phyloP scores from a whole-genome alignment of 2,888 invertebrate genomes.

The Timandra comae region DNA sequence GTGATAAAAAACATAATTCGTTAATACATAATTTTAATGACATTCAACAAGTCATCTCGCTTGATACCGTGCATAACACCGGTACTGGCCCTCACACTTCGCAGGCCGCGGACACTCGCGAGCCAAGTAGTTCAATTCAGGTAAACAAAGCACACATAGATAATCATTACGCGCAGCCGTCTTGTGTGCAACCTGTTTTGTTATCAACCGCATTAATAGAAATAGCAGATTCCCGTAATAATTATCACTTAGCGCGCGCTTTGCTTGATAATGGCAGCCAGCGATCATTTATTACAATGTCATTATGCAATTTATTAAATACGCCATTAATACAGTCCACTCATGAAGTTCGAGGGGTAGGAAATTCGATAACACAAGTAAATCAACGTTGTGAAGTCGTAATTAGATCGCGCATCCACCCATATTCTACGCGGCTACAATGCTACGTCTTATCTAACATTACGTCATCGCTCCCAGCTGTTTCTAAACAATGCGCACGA shows the following conservation, averaged over 20 bases:
- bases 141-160: too few relatives aligned
- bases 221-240: background rate
- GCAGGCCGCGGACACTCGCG: too few relatives aligned
- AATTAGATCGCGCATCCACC: background rate
- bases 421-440: background rate
- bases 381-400: background rate
- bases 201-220: background rate
- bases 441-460: background rate
- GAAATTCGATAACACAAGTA: background rate
- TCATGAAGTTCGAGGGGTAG: background rate
- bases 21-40: conserved; percentile 16
- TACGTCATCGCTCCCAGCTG: background rate
- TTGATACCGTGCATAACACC: too few relatives aligned
- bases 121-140: too few relatives aligned
- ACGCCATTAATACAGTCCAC: background rate
- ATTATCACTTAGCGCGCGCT: conserved; percentile 1
- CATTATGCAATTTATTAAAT: conserved; percentile 1
- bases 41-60: too few relatives aligned
- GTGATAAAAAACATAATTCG: conserved; percentile 19
- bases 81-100: too few relatives aligned
- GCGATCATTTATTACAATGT: conserved; percentile 8
- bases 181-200: background rate
- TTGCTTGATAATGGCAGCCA: conserved; percentile 13
- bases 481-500: background rate
- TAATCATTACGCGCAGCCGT: too few relatives aligned